Evolutionary conservation across 2,797 vertebrate genomes (phyloP), one percentile per base, ranked within the genome.

Genomic region (Chromobotia macracanthus): DNA sequence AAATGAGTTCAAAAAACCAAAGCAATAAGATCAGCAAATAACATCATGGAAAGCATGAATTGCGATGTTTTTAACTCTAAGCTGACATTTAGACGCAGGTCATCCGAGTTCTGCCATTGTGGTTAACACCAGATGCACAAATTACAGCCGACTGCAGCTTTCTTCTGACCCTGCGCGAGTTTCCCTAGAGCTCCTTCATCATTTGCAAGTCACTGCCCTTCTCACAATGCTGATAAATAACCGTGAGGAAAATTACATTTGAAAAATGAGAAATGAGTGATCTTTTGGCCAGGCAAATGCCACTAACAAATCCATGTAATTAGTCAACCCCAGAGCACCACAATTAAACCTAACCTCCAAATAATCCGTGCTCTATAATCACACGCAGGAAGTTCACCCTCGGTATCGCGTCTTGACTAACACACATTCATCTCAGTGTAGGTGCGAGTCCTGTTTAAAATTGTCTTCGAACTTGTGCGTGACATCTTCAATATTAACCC

Each of bases 291-390:
- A 87, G 80, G 83, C 82, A 90, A 89, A 88, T 87, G 86, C 87
- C 86, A 88, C 83, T 86, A 81, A 85, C 81, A 86, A 87, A 87
- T 89, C 80, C 25, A 66, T 87, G 78, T 90, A 92, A 92, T 92
- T 92, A 89, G 88, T 64, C 86, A 87, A 75, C 74, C 44, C 67
- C 9, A 75, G 79, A 86, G 89, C 83, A 87, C 87, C 82, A 83
- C 13, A 91, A 92, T 93, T 93, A 93, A 87, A 67, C 76, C 80
- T 86, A 90, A 89, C 86, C 89, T 88, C 86, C 87, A 86, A 89
- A 87, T 89, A 89, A 83, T 80, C 82, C 69, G 73, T 85, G 80
- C 82, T 83, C 77, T 77, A 87, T 90, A 86, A 88, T 77, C 76
- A 82, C 82, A 67, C 77, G 46, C 64, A 82, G 63, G 71, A 70